phyloP scores from a whole-genome alignment of 2,113 vertebrate genomes.

The Etia nguti region DNA sequence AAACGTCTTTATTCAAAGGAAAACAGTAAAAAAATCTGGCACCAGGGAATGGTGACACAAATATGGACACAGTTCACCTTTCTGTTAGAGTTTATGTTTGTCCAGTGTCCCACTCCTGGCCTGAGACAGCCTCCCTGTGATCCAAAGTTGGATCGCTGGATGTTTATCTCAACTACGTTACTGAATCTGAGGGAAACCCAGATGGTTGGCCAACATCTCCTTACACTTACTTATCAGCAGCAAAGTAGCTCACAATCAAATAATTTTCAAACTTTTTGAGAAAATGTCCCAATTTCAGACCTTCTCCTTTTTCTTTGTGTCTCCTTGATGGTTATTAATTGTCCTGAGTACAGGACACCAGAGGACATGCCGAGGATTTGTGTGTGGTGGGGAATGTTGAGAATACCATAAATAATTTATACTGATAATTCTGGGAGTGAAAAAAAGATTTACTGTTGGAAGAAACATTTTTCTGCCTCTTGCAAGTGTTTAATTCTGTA shows the following conservation, averaged over 20 bases:
- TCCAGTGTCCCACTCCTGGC: background rate
- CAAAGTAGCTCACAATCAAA: too few relatives aligned
- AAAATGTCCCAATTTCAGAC: too few relatives aligned
- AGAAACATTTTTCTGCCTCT: rapidly evolving
- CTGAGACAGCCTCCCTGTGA: background rate
- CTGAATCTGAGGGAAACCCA: too few relatives aligned
- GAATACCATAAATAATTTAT: background rate
- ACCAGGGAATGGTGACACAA: rapidly evolving
- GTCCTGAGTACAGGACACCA: too few relatives aligned
- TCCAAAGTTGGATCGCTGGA: too few relatives aligned
- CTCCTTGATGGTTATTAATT: too few relatives aligned
- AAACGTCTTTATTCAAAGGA: background rate
- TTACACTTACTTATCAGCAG: too few relatives aligned
- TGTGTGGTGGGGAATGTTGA: rapidly evolving
- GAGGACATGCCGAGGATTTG: background rate
- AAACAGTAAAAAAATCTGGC: background rate
- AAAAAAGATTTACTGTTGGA: background rate
- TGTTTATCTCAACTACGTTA: too few relatives aligned
- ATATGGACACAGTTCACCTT: background rate
- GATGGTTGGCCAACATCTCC: too few relatives aligned
- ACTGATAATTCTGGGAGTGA: background rate
- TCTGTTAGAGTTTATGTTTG: background rate
- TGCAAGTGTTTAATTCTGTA: background rate
- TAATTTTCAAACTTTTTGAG: too few relatives aligned
- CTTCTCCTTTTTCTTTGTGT: too few relatives aligned